These are phyloP conservation scores for Chloroceryle aenea DNA, from an alignment of 2,113 vertebrate genomes.

Conservation along the genomic window DNA sequence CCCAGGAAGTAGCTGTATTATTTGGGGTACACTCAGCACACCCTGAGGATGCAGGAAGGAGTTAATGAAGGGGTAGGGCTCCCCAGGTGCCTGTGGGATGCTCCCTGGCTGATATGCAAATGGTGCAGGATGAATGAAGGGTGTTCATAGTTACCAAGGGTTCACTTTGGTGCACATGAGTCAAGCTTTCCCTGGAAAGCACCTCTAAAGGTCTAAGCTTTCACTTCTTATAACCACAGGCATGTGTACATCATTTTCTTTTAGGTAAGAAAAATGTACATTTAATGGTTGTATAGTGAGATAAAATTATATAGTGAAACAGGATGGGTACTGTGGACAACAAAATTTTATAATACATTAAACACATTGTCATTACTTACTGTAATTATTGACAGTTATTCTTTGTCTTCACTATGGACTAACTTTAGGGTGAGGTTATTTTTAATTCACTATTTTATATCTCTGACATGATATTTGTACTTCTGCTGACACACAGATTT, in stretches of 20 bases:
- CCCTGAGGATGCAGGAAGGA: neutral
- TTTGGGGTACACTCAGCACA: neutral
- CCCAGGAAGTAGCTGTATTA: neutral
- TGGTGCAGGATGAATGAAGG: neutral
- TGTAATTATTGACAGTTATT: neutral
- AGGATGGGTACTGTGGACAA: neutral
- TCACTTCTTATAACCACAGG: neutral
- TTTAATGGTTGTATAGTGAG: neutral
- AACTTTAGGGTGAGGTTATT: neutral
- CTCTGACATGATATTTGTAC: neutral
- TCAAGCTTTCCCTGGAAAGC: neutral
- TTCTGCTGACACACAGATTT: neutral
- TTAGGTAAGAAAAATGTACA: neutral
- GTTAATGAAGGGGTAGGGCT: rapidly evolving
- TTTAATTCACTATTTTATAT: neutral
- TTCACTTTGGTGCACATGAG: neutral
- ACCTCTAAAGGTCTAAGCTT: neutral
- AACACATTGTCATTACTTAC: neutral
- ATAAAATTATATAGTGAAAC: neutral
- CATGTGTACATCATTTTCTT: neutral
- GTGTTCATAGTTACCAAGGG: neutral
- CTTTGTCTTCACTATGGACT: neutral
- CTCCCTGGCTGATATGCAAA: neutral
- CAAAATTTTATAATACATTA: neutral
- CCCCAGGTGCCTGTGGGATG: neutral